phyloP scores from a whole-genome alignment of 2,888 invertebrate species.

The Nycteola revayana region DNA sequence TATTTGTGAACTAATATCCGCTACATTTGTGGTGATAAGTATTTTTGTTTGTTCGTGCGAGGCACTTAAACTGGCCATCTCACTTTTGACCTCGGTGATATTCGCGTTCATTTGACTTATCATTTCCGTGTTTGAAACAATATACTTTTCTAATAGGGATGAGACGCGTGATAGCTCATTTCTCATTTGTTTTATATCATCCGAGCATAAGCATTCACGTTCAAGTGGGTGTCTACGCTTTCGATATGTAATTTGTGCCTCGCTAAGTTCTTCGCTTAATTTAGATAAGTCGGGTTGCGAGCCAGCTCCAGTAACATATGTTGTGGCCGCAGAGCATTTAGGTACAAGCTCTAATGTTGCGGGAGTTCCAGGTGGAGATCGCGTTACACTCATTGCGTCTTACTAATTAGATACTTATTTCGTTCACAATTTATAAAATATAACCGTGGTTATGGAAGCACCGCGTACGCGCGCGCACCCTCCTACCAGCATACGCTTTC shows the following conservation, averaged over 20 bases:
- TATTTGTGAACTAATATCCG: conserved; percentile 3
- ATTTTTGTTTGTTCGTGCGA: conserved; percentile 6
- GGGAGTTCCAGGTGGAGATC: background rate
- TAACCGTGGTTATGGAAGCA: background rate
- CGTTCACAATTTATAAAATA: background rate
- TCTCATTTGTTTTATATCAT: conserved; percentile 4
- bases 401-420: background rate
- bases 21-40: conserved; percentile 1
- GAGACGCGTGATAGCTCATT: conserved; percentile 5
- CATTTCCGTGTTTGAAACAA: conserved; percentile 4
- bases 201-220: conserved; percentile 1
- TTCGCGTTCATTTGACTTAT: conserved; percentile 3
- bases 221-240: conserved; percentile 2
- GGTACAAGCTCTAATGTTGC: background rate
- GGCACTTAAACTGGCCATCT: background rate
- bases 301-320: conserved; percentile 1
- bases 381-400: conserved; percentile 1
- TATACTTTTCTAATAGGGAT: conserved; percentile 4
- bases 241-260: conserved; percentile 3
- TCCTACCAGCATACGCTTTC: too few species aligned
- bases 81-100: conserved; percentile 2
- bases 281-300: conserved; percentile 7
- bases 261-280: conserved; percentile 2
- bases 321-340: conserved; percentile 1
- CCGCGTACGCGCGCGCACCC: too few species aligned